These are phyloP conservation scores for Macrotrachela quadricornifera DNA, from an alignment of 1,140 invertebrate genomes.

Conservation along the genomic window DNA sequence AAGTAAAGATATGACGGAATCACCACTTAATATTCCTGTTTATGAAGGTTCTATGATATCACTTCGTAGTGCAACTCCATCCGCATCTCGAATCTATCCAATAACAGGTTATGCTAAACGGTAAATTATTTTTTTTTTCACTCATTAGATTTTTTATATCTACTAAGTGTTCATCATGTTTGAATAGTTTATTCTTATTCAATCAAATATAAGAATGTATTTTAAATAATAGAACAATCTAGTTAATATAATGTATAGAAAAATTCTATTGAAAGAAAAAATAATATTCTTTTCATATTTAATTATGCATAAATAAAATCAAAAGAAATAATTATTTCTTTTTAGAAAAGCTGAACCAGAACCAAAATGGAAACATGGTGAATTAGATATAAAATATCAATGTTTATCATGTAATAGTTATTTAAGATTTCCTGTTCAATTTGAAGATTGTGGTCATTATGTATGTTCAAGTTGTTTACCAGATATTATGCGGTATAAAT, in stretches of 20 bases:
- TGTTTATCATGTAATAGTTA: constrained; percentile 16
- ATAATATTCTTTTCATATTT: too few species aligned
- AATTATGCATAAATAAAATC: too few species aligned
- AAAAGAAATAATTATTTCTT: neutral
- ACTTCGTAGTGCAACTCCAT: neutral
- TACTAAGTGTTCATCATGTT: too few species aligned
- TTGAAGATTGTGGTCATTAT: constrained; percentile 18
- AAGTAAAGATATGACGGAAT: constrained; percentile 1
- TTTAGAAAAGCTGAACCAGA: constrained; percentile 10
- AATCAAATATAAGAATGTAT: too few species aligned
- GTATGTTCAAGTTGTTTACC: constrained; percentile 19
- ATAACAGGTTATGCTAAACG: too few species aligned
- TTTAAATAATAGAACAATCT: too few species aligned
- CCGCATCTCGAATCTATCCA: too few species aligned
- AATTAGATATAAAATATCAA: constrained; percentile 16
- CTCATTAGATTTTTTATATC: too few species aligned
- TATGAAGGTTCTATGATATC: constrained; percentile 9
- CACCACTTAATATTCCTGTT: constrained; percentile 6
- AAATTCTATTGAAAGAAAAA: too few species aligned
- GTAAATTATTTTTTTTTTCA: too few species aligned
- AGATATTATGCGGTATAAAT: constrained; percentile 14
- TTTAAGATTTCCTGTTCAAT: constrained; percentile 16
- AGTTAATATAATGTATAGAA: too few species aligned
- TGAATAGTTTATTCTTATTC: too few species aligned
- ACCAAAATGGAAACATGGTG: constrained; percentile 7